phyloP scores from a whole-genome alignment of 1,140 invertebrate genomes.

The Cherax quadricarinatus region DNA sequence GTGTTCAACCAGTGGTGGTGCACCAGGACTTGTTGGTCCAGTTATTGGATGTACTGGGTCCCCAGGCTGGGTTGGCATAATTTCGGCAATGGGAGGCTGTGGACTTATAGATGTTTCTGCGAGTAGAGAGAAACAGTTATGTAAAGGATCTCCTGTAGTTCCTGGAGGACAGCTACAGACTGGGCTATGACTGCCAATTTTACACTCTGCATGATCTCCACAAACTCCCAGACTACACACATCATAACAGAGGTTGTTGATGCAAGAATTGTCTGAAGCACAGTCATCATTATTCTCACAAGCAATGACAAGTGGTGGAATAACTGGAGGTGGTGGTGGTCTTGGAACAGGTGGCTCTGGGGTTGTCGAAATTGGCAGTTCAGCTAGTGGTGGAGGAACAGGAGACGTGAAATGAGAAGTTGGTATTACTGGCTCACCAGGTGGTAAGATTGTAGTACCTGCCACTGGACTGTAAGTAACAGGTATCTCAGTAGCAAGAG shows the following conservation, averaged over 20 bases:
- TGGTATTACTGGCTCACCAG: constrained; percentile 10
- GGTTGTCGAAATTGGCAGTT: constrained; percentile 9
- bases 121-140: constrained; percentile 34
- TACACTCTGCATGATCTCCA: constrained; percentile 73
- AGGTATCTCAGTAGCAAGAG: background rate
- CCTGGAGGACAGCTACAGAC: constrained; percentile 73
- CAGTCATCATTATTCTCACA: no score
- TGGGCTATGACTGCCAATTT: constrained; percentile 67
- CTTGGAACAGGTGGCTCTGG: background rate
- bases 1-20: constrained; percentile 29
- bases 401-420: background rate
- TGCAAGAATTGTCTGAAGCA: no score
- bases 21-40: constrained; percentile 1
- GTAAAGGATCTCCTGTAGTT: constrained; percentile 72
- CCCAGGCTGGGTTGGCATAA: constrained; percentile 84
- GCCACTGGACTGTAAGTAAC: constrained; percentile 1
- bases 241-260: constrained; percentile 86
- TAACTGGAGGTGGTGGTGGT: constrained; percentile 82
- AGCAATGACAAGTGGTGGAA: constrained; percentile 82
- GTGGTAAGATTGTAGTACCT: background rate
- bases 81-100: constrained; percentile 91
- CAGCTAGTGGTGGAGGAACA: constrained; percentile 4
- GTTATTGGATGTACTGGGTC: constrained; percentile 33
- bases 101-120: constrained; percentile 26
- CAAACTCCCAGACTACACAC: constrained; percentile 75